A percentile compares a stretch with the other conserved stretches of the same genome.
Conservation (phyloP, 1,140 invertebrate species). For the Hermetia illucens region DNA sequence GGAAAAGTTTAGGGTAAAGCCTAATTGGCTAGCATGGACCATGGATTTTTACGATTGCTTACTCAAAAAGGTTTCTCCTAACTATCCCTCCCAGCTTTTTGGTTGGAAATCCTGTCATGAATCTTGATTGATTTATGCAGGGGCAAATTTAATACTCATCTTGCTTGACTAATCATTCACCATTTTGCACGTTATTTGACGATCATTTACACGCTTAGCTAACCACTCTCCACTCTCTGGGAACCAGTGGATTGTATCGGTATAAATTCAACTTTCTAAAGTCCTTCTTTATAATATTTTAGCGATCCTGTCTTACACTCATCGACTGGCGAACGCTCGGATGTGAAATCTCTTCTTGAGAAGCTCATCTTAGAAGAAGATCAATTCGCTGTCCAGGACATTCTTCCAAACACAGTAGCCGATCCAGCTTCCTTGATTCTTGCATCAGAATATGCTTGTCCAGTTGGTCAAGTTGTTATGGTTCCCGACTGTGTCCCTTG, state of each 20-base stretch:
- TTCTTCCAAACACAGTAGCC: constrained; percentile 84
- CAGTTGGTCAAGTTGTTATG: constrained; percentile 81
- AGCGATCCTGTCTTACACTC: constrained; percentile 81
- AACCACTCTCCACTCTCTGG: no score
- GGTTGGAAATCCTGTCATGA: no score
- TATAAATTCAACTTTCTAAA: no score
- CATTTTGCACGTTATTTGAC: no score
- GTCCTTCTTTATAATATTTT: no score
- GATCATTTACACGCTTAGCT: no score
- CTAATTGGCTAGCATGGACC: background rate
- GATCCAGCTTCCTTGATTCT: constrained; percentile 78
- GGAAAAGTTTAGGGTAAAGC: background rate
- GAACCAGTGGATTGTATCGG: background rate
- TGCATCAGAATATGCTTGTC: constrained; percentile 84
- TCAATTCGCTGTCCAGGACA: constrained; percentile 83
- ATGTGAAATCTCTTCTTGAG: constrained; percentile 67
- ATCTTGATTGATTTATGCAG: no score
- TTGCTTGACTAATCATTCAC: no score
- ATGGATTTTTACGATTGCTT: background rate
- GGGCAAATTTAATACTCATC: no score
- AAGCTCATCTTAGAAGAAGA: constrained; percentile 81
- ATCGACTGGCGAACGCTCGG: constrained; percentile 73
- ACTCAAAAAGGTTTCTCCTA: no score
- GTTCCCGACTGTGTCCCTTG: constrained; percentile 89
- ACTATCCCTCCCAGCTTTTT: no score